These are phyloP conservation scores for Andrena haemorrhoa DNA, from an alignment of 2,888 invertebrate species.

Conservation along the genomic window DNA sequence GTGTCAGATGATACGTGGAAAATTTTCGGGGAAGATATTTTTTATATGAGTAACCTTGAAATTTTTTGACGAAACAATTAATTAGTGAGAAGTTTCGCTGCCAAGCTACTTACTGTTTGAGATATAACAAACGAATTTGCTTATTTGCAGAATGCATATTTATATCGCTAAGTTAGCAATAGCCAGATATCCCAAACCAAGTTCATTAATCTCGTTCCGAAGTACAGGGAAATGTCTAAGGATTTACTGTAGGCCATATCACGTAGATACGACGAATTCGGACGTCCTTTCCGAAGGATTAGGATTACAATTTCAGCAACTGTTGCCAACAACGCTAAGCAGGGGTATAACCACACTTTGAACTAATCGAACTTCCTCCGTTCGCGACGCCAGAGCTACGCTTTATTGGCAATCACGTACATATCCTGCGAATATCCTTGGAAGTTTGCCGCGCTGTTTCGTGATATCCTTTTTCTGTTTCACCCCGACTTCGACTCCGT, in stretches of 20 bases:
- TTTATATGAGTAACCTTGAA: not conserved
- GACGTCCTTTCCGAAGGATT: conserved; percentile 2
- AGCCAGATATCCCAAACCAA: not conserved
- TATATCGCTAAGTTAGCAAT: not conserved
- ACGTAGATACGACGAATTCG: not conserved
- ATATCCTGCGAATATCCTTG: not conserved
- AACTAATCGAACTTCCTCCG: not conserved
- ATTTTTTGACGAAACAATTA: not conserved
- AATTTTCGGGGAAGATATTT: not conserved
- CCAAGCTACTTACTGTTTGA: not conserved
- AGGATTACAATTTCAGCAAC: conserved; percentile 21
- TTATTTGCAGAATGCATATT: not conserved
- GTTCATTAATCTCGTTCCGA: conserved; percentile 12
- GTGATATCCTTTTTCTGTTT: too few species aligned
- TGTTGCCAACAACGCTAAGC: not conserved
- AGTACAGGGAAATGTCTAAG: not conserved
- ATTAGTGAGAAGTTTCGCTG: too few species aligned
- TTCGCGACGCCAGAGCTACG: not conserved
- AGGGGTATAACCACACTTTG: not conserved
- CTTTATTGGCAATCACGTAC: not conserved
- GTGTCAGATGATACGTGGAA: not conserved
- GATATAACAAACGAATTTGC: not conserved
- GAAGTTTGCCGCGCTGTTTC: too few species aligned
- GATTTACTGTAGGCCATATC: not conserved
- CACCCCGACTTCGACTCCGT: too few species aligned